Evolutionary conservation across 2,113 vertebrate genomes (phyloP), one percentile per base, ranked within the genome.

Genomic region (Alethe castanea): DNA sequence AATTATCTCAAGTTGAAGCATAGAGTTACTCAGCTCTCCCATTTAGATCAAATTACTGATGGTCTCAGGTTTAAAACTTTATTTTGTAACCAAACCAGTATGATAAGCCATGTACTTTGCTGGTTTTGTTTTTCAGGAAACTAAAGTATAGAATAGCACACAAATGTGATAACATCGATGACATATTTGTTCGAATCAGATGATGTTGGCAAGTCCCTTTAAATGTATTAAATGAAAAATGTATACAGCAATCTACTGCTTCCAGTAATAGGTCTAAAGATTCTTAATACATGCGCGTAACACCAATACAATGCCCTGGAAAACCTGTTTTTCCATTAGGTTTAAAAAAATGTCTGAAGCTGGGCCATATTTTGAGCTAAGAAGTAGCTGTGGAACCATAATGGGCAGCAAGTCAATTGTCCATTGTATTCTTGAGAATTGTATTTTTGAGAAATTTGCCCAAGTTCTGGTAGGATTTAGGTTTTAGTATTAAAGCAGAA

Each of bases 151-250:
- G 61, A 78, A 42, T 47, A n/a, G 12, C 14, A 17, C 45, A 16
- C 15, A 31, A 26, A 10, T 16, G 20, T 67, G 33, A 3, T 64
- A 48, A 25, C 3, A 2, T 42, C 15, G 26, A 0, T 17, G 35
- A 24, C 2, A 2, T 35, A 24, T 47, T 65, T 61, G 8, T 8
- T 73, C 7, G 70, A 70, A 84, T 61, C 7, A 8, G 12, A 18
- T 0, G 0, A n/a, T 4, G 3, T 8, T 62, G 31, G 19, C 47
- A 25, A 61, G 6, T 44, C 6, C 7, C 3, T 57, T 70, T 62
- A 66, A 70, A 61, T 31, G 10, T 40, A 38, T 19, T 81, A 62
- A 59, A 35, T 9, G 3, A 70, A 36, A 77, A 69, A 53, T 13
- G 3, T 26, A 1, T 57, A 11, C 15, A 48, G 18, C 15, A n/a